Evolutionary conservation across 1,140 invertebrate genomes (phyloP), one percentile per base, ranked within the genome.

Genomic region (Mya arenaria): DNA sequence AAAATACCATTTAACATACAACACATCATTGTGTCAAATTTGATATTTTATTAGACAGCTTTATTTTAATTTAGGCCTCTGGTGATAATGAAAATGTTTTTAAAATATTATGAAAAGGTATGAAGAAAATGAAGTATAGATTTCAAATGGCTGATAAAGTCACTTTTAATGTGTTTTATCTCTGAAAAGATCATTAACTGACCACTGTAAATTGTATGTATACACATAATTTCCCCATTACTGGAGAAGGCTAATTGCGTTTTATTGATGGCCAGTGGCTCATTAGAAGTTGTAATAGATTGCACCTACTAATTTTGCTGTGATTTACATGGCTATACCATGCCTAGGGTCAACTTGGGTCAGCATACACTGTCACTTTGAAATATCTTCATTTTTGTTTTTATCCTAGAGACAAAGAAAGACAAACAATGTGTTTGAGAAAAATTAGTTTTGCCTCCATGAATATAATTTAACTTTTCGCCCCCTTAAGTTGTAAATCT

Each of bases 231-330:
- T 34, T 37, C 56, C 41, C 75, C 25, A 68, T 68, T 65, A 32
- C 13, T 68, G 66, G 25, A 39, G 23, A 5, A 6, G 44, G 36
- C 36, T 80, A 80, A 71, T 80, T 69, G 77, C 71, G 32, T 52
- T 62, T 28, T 60, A 80, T 80, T 60, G 36, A 37, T 68, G 34
- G 36, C 77, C 77, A n/a, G n/a, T 48, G 77, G 77, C 32, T 36
- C 34, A 28, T 68, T 30, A 23, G 48, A 39, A 60, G 34, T 34
- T 60, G 65, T 62, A 80, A 62, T 71, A 80, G 68, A 71, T 80
- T 71, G 17, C 66, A 60, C 55, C 63, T 71, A 69, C 77, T 71
- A 71, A 80, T 80, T 80, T 69, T 37, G 58, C 41, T 32, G 74
- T 62, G 34, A 78, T 78, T 78, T 66, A 65, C 60, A 37, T 30